Base-by-base conservation (phyloP, 2,888 invertebrate species). In the Hemaris fuciformis region DNA sequence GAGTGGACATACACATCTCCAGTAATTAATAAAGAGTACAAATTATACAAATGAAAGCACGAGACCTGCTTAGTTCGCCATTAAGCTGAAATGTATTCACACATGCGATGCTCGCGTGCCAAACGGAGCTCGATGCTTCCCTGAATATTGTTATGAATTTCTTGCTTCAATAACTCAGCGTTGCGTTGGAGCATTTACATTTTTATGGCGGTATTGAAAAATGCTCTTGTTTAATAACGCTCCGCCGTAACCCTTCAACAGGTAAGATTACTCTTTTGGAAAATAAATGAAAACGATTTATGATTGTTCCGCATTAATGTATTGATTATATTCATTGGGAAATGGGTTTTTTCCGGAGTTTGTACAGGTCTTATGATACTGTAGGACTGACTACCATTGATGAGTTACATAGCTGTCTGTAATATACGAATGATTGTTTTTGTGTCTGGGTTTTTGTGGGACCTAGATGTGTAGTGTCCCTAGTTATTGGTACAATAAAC, bases 41-140 rank as follows among this genome's bases (percentile, higher is more conserved):
- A 78, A 80, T 80, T 75, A 74, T 70, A 66, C 64, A 59, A 68
- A 68, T 73, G 73, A 78, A 79, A 78, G 74, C 62, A 67, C 8
- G 10, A 46, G n/a, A n/a, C 8, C 20, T 18, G 27, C 18, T 43
- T 42, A 48, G 22, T 23, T 31, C 13, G 38, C 22, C 25, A 76
- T 66, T 72, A 73, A 75, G 73, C 76, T 74, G 72, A 74, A 83
- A 81, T 80, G 75, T 79, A 74, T 81, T 81, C 80, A 74, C 77
- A 79, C 80, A 81, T 83, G 81, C 79, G 73, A 77, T 63, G 60
- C 53, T 75, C 62, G 75, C 74, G 72, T 75, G 72, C 67, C 68
- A 66, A 62, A 60, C 63, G 63, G 67, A 68, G 62, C 67, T 67
- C 66, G 63, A 65, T 60, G 22, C 59, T 18, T 20, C 18, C 58